Evolutionary conservation across 35 echinoderm and acorn worm genomes (phyloP), one percentile per base, ranked within the genome.

Genomic region (Chiridota heheva): DNA sequence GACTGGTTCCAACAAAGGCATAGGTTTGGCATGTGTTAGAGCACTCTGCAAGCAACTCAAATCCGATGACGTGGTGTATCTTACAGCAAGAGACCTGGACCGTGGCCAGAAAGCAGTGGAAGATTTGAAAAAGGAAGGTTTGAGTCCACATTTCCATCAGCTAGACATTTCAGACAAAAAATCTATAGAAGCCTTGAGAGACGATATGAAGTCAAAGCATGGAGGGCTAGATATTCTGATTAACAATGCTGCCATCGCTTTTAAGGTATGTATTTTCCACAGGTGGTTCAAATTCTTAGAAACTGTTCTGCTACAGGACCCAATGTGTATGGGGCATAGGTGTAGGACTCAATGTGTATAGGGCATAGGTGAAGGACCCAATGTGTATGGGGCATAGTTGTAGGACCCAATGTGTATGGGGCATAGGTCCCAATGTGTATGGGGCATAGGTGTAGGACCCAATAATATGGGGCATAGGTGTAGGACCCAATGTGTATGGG

Each of bases 241-340:
- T 4, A 86, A 91, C 51, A 91, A 91, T 91, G 89, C 89, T 25
- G 89, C 63, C 15, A 78, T 85, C 46, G 89, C 89, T 3, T 91
- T 71, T 32, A 91, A 91, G 73, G 89, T 91, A 82, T 49, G 40
- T 27, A 67, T n/a, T n/a, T n/a, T n/a, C n/a, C n/a, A n/a, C n/a
- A n/a, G n/a, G n/a, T n/a, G n/a, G n/a, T n/a, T n/a, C n/a, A n/a
- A n/a, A n/a, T n/a, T n/a, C n/a, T n/a, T n/a, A n/a, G n/a, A n/a
- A n/a, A n/a, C n/a, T n/a, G n/a, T n/a, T n/a, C n/a, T n/a, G n/a
- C n/a, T n/a, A n/a, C n/a, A n/a, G n/a, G n/a, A n/a, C n/a, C n/a
- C n/a, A n/a, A n/a, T n/a, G n/a, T n/a, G n/a, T n/a, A n/a, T n/a
- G n/a, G n/a, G n/a, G n/a, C n/a, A n/a, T n/a, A n/a, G n/a, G n/a